phyloP scores from a whole-genome alignment of 2,888 invertebrate species.

The Dichetophora obliterata region DNA sequence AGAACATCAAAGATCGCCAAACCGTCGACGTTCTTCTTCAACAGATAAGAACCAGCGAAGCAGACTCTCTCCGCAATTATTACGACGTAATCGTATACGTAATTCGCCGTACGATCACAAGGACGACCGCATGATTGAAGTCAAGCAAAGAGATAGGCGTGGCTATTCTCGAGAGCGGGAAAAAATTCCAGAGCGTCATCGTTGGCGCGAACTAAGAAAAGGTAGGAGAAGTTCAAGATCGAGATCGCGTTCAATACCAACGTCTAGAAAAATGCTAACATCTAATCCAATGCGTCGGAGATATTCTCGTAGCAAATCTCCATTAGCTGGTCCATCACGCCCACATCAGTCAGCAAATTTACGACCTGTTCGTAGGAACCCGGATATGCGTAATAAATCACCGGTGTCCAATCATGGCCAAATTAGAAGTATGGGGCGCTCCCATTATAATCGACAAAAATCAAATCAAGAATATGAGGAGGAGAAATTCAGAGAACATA shows the following conservation, averaged over 20 bases:
- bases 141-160: constrained; percentile 50
- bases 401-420: background rate
- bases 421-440: background rate
- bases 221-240: constrained; percentile 55
- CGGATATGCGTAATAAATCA: constrained; percentile 16
- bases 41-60: constrained; percentile 50
- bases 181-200: constrained; percentile 52
- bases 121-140: constrained; percentile 60
- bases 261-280: constrained; percentile 55
- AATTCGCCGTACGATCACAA: constrained; percentile 60
- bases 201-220: constrained; percentile 45
- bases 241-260: constrained; percentile 56
- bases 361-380: background rate
- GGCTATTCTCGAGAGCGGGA: constrained; percentile 52
- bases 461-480: constrained; percentile 4
- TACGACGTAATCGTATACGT: constrained; percentile 58
- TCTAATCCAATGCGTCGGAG: constrained; percentile 41
- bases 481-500: constrained; percentile 10
- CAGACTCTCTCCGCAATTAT: constrained; percentile 17
- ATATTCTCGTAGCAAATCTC: constrained; percentile 30
- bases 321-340: background rate
- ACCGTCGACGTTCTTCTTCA: constrained; percentile 68
- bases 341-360: constrained; percentile 2
- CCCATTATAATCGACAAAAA: background rate
- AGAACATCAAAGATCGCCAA: constrained; percentile 71